Percentiles rank a stretch among this genome's conserved stretches.
phyloP scores from a whole-genome alignment of 2,888 invertebrate genomes.

The Villa cingulata region DNA sequence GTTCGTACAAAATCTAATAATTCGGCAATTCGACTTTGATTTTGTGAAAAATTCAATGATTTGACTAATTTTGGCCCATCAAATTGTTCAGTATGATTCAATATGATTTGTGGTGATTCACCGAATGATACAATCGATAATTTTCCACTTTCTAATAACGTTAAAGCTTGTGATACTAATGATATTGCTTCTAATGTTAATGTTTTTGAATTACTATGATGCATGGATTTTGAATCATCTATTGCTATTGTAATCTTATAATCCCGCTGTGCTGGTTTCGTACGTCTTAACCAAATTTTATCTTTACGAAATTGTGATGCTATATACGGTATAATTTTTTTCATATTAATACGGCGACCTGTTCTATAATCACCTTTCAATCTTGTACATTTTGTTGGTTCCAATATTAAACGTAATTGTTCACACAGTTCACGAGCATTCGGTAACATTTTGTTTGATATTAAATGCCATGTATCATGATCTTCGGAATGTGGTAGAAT shows the following conservation, averaged over 20 bases:
- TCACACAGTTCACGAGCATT: conserved; percentile 83
- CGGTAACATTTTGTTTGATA: conserved; percentile 33
- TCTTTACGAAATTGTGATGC: conserved; percentile 98
- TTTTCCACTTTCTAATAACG: conserved; percentile 86
- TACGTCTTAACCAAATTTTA: conserved; percentile 94
- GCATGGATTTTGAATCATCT: conserved; percentile 88
- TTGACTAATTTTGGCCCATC: conserved; percentile 72
- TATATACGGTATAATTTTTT: conserved; percentile 92
- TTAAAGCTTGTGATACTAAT: conserved; percentile 76
- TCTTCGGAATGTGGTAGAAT: conserved; percentile 24
- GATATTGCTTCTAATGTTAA: conserved; percentile 91
- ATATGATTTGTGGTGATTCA: conserved; percentile 69
- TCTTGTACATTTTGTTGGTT: conserved; percentile 86
- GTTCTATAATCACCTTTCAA: conserved; percentile 92
- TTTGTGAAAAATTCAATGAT: conserved; percentile 76
- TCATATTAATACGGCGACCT: conserved; percentile 95
- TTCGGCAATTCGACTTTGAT: conserved; percentile 73
- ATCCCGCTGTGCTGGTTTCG: conserved; percentile 87
- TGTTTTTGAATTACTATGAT: conserved; percentile 78
- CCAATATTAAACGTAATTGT: conserved; percentile 81
- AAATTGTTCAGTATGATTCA: conserved; percentile 68
- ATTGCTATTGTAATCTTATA: conserved; percentile 94
- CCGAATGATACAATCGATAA: conserved; percentile 87
- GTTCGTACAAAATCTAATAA: conserved; percentile 66
- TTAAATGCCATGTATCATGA: conserved; percentile 31